A percentile compares a stretch with the other conserved stretches of the same genome.
Evolutionary conservation across 1,140 invertebrate species (phyloP).

Genomic region (Chionoecetes opilio): DNA sequence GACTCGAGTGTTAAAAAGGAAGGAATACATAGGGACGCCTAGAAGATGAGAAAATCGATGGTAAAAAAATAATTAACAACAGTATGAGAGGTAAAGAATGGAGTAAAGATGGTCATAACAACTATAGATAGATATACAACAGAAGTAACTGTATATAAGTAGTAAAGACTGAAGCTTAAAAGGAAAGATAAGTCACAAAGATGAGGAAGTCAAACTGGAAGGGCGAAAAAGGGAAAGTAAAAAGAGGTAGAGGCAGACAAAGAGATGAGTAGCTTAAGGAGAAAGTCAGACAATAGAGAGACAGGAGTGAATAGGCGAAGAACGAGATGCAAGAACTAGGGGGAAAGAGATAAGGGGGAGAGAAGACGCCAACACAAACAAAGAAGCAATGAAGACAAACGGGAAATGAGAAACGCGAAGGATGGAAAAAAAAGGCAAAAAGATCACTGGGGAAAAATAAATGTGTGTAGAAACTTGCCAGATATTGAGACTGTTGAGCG

Average conservation of each 20-base stretch:
- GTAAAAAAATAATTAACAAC: no score
- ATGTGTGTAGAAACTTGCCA: neutral
- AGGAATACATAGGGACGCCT: no score
- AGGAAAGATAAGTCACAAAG: no score
- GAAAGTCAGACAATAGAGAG: neutral
- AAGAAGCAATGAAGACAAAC: neutral
- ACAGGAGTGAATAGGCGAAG: neutral
- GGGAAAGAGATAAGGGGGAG: neutral
- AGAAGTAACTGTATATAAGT: no score
- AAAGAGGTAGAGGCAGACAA: neutral
- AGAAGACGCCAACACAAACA: constrained; percentile 13
- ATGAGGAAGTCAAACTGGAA: no score
- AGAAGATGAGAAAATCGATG: no score
- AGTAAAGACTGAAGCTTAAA: no score
- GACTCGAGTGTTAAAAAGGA: no score
- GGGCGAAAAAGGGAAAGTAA: neutral
- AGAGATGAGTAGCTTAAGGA: neutral
- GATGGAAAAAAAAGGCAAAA: neutral
- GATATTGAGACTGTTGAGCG: neutral
- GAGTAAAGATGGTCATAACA: no score
- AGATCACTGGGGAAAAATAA: neutral
- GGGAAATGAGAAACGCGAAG: neutral
- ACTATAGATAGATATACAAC: no score
- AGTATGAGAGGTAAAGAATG: no score
- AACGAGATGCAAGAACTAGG: neutral